phyloP scores from a whole-genome alignment of 2,888 invertebrate species.

The Idaea biselata region DNA sequence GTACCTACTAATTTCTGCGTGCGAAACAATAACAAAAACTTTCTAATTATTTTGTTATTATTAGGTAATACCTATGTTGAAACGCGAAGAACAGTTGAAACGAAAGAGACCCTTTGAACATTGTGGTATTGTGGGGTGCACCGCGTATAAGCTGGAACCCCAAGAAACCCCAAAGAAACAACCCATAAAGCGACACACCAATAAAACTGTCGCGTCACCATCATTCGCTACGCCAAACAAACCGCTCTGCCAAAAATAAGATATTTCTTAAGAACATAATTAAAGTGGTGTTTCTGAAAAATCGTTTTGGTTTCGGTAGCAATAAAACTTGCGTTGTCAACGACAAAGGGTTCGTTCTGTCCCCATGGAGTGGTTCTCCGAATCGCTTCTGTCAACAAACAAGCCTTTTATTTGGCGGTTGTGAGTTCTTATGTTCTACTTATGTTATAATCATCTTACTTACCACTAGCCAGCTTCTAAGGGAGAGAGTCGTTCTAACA shows the following conservation, averaged over 20 bases:
- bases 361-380: constrained; percentile 45
- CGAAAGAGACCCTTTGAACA: background rate
- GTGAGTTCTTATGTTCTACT: background rate
- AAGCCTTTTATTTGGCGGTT: constrained; percentile 28
- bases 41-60: too few relatives aligned
- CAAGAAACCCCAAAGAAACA: background rate
- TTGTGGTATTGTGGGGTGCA: background rate
- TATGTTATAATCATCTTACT: background rate
- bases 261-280: constrained; percentile 46
- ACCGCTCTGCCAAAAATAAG: constrained; percentile 34
- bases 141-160: background rate
- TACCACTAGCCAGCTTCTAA: background rate
- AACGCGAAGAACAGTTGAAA: background rate
- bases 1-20: too few relatives aligned
- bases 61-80: background rate
- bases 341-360: constrained; percentile 53
- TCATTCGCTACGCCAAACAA: constrained; percentile 35
- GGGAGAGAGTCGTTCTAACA: too few relatives aligned
- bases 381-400: constrained; percentile 41
- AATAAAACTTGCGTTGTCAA: constrained; percentile 60
- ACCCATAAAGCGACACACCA: background rate
- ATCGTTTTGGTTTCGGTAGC: constrained; percentile 61
- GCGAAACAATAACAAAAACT: background rate
- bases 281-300: constrained; percentile 37
- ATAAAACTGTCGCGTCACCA: constrained; percentile 7